Evolutionary conservation across 2,888 invertebrate genomes (phyloP).

Genomic region (Galerucella nymphaeae): DNA sequence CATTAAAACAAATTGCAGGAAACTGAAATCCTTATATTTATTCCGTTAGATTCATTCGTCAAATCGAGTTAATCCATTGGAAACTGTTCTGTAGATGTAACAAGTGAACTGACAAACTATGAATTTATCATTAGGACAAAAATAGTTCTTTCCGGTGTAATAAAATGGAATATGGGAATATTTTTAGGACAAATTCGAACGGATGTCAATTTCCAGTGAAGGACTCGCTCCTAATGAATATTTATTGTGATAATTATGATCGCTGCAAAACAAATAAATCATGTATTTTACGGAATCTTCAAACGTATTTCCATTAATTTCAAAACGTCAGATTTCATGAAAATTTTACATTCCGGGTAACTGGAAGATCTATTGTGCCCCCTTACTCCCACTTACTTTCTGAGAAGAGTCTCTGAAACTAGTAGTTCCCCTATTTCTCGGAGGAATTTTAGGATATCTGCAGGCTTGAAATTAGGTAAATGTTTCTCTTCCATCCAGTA

Average conservation of each 20-base stretch:
- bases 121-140: conserved; percentile 34
- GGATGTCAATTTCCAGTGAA: conserved; percentile 1
- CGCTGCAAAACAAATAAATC: neutral
- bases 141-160: conserved; percentile 42
- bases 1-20: conserved; percentile 28
- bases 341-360: too few relatives aligned
- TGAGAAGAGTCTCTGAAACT: too few relatives aligned
- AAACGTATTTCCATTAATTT: too few relatives aligned
- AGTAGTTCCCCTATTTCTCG: too few relatives aligned
- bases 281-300: too few relatives aligned
- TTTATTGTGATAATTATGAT: neutral
- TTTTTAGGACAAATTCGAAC: conserved; percentile 4
- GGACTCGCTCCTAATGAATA: neutral
- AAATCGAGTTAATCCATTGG: conserved; percentile 25
- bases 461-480: too few relatives aligned
- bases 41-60: conserved; percentile 26
- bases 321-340: too few relatives aligned
- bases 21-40: conserved; percentile 21
- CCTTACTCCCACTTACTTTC: too few relatives aligned
- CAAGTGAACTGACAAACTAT: conserved; percentile 30
- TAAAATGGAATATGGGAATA: conserved; percentile 22
- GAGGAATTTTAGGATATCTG: too few relatives aligned
- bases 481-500: too few relatives aligned
- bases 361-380: too few relatives aligned
- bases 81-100: conserved; percentile 26